Conservation (phyloP, 1,140 invertebrate species). For the Cyclargus thomasi region DNA sequence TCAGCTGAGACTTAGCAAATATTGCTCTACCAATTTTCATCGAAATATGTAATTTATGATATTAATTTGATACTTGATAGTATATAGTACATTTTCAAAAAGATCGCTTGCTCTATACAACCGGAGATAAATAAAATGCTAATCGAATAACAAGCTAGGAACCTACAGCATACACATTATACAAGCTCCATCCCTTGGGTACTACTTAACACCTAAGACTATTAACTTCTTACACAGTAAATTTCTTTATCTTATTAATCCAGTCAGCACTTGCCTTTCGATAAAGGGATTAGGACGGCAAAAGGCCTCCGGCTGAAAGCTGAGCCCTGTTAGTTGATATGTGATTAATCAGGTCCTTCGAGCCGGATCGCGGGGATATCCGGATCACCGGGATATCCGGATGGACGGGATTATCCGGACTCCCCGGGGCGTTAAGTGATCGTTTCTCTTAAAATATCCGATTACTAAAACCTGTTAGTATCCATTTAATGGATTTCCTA, state of each 20-base stretch:
- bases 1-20: too few species aligned
- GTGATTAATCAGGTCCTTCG: slow-evolving; percentile 42
- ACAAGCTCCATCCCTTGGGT: background rate
- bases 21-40: too few species aligned
- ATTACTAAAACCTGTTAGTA: background rate
- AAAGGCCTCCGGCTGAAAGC: slow-evolving; percentile 23
- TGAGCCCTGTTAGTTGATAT: slow-evolving; percentile 44
- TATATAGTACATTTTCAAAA: too few species aligned
- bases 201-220: background rate
- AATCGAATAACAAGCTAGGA: too few species aligned
- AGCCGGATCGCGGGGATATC: slow-evolving; percentile 23
- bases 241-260: slow-evolving; percentile 10
- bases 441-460: slow-evolving; percentile 15
- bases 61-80: too few species aligned
- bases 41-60: too few species aligned
- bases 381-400: background rate
- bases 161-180: too few species aligned
- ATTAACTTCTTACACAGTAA: background rate
- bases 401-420: slow-evolving; percentile 28
- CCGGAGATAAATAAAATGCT: too few species aligned
- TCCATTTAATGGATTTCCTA: background rate
- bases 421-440: slow-evolving; percentile 23
- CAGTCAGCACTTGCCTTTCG: slow-evolving; percentile 14
- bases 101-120: too few species aligned
- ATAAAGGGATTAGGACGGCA: slow-evolving; percentile 9